Conservation (phyloP, 2,888 invertebrate species). For the Candidula unifasciata region DNA sequence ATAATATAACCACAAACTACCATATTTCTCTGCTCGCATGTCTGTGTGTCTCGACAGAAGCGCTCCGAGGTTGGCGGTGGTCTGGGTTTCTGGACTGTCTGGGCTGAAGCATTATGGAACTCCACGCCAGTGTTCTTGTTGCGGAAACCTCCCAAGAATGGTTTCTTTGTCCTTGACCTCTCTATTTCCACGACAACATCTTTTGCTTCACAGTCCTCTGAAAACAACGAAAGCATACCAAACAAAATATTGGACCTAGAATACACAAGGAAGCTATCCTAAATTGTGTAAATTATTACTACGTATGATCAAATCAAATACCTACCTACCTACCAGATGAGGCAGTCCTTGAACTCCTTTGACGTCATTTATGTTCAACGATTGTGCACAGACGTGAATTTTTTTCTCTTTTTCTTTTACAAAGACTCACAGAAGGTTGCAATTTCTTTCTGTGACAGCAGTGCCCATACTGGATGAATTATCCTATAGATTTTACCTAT, state of each 20-base stretch:
- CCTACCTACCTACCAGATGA: too few relatives aligned
- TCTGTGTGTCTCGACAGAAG: constrained; percentile 78
- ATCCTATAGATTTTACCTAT: too few relatives aligned
- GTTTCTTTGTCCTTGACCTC: constrained; percentile 81
- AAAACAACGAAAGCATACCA: not conserved
- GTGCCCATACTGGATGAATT: too few relatives aligned
- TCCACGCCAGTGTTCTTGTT: constrained; percentile 84
- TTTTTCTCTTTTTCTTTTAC: too few relatives aligned
- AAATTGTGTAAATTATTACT: too few relatives aligned
- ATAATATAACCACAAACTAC: constrained; percentile 19
- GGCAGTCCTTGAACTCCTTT: too few relatives aligned
- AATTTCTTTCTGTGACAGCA: too few relatives aligned
- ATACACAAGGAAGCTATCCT: not conserved
- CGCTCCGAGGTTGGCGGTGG: constrained; percentile 66
- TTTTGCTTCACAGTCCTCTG: constrained; percentile 69
- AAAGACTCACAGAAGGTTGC: too few relatives aligned
- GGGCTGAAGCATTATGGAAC: constrained; percentile 89
- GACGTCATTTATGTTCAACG: too few relatives aligned
- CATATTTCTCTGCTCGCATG: constrained; percentile 71
- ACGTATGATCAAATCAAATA: too few relatives aligned
- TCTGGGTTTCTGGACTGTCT: constrained; percentile 82
- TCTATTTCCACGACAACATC: constrained; percentile 78
- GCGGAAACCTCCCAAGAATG: constrained; percentile 89
- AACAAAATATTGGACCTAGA: constrained; percentile 18
- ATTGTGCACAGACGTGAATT: too few relatives aligned